A percentile compares a stretch with the other conserved stretches of the same genome.
phyloP scores from a whole-genome alignment of 2,888 invertebrate genomes.

The Ochropleura plecta region DNA sequence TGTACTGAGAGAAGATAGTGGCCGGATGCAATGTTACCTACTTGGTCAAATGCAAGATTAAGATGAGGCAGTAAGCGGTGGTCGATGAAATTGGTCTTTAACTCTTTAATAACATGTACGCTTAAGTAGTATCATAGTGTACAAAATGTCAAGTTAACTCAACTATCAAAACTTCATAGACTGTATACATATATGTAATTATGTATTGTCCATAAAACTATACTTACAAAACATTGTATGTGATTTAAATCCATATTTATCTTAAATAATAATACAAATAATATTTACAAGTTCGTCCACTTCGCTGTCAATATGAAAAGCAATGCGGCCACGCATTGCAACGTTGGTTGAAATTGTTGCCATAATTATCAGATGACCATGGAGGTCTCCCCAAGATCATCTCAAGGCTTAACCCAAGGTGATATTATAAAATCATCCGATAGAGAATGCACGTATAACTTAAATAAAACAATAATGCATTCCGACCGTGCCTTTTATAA shows the following conservation, averaged over 20 bases:
- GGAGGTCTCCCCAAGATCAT: neutral
- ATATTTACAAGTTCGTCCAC: too few relatives aligned
- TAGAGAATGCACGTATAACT: neutral
- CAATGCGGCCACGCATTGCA: too few relatives aligned
- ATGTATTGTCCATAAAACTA: neutral
- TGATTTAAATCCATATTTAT: neutral
- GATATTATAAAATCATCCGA: slow-evolving; percentile 16
- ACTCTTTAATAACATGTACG: neutral
- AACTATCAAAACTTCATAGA: neutral
- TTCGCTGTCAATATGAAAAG: too few relatives aligned
- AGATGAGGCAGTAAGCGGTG: neutral
- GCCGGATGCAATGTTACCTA: neutral
- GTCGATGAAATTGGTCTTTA: neutral
- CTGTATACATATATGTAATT: too few relatives aligned
- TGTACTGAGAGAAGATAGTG: neutral
- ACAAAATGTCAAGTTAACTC: neutral
- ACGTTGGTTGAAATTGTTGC: neutral
- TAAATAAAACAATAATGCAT: slow-evolving; percentile 3
- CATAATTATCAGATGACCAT: neutral
- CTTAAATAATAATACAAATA: too few relatives aligned
- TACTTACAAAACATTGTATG: neutral
- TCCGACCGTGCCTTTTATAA: slow-evolving; percentile 15
- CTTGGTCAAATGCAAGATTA: neutral
- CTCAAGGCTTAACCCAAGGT: neutral
- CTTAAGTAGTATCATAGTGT: too few relatives aligned